Evolutionary conservation across 2,797 vertebrate species (phyloP), one percentile per base, ranked within the genome.

Genomic region (Rhinophrynus dorsalis): DNA sequence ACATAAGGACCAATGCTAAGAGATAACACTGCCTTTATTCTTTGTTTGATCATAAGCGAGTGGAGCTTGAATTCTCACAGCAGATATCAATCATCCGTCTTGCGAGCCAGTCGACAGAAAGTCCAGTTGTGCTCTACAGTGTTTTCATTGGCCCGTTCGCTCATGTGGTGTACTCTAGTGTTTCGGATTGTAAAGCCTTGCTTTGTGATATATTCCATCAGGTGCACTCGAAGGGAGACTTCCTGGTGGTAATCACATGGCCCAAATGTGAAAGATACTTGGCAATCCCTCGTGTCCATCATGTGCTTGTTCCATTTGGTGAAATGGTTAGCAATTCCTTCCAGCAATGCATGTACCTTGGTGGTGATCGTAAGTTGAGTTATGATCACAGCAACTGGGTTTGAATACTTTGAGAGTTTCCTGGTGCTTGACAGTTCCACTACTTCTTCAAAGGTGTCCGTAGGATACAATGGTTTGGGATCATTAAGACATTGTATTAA

Each of bases 291-390:
- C 35, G 97, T 98, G 88, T 98, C 97, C 97, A 99, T 99, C 97
- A 99, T 99, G 80, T 99, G 97, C 83, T 99, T 99, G 79, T 96
- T 98, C 97, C 97, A 99, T 83, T 98, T 98, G 0, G 96, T 98
- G 78, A 99, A 99, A 82, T 95, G 91, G 85, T 98, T 98, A 69
- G 95, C 95, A 78, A 99, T 96, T 24, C 97, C 96, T 78, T 98
- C 97, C 38, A 99, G 85, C 47, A 99, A 84, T 0, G 95, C 90
- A 2, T 97, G 96, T 35, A 98, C 96, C 83, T 98, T 99, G 0
- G 97, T 99, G 0, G 97, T 99, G 80, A 99, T 94, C 66, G 96
- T 99, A 47, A 99, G 84, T 78, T 99, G 97, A 0, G 97, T 99
- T 78, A 99, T 99, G 80, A 99, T 99, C 2, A 99, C 97, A 0